Percentiles rank a stretch among this genome's conserved stretches.
phyloP scores from a whole-genome alignment of 2,888 invertebrate genomes.

The Andrena bucephala region DNA sequence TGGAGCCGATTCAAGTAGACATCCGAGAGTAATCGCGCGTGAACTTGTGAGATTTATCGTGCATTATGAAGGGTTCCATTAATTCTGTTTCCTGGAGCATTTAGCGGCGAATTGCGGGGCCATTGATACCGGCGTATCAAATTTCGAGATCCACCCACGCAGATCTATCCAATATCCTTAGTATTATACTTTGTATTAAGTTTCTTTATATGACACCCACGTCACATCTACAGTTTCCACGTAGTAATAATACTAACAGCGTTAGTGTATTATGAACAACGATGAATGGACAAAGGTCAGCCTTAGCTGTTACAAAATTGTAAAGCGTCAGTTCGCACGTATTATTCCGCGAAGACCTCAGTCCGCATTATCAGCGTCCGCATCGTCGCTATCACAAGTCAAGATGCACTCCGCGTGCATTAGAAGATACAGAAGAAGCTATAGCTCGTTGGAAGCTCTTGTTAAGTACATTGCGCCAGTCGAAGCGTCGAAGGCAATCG shows the following conservation, averaged over 20 bases:
- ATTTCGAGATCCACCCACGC: not conserved
- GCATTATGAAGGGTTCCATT: conserved; percentile 26
- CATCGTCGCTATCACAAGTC: too few species aligned
- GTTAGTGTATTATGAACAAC: too few species aligned
- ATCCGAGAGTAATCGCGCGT: conserved; percentile 43
- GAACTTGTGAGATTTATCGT: conserved; percentile 36
- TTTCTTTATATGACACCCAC: conserved; percentile 1
- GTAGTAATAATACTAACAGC: too few species aligned
- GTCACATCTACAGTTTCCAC: too few species aligned
- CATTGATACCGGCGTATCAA: conserved; percentile 14
- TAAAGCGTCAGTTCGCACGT: too few species aligned
- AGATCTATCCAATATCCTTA: not conserved
- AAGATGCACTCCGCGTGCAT: too few species aligned
- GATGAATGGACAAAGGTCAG: too few species aligned
- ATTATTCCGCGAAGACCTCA: too few species aligned
- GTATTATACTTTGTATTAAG: not conserved
- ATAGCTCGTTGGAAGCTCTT: too few species aligned
- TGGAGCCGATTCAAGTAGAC: conserved; percentile 12
- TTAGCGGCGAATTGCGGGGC: conserved; percentile 14
- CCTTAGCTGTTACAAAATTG: too few species aligned
- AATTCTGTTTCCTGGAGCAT: conserved; percentile 24
- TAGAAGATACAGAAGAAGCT: too few species aligned
- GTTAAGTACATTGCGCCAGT: not conserved
- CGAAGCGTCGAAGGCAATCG: not conserved
- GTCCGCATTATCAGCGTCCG: too few species aligned